Percentiles rank a stretch among this genome's conserved stretches.
Evolutionary conservation across 2,797 vertebrate species (phyloP).

Genomic region (Hippocampus kuda): DNA sequence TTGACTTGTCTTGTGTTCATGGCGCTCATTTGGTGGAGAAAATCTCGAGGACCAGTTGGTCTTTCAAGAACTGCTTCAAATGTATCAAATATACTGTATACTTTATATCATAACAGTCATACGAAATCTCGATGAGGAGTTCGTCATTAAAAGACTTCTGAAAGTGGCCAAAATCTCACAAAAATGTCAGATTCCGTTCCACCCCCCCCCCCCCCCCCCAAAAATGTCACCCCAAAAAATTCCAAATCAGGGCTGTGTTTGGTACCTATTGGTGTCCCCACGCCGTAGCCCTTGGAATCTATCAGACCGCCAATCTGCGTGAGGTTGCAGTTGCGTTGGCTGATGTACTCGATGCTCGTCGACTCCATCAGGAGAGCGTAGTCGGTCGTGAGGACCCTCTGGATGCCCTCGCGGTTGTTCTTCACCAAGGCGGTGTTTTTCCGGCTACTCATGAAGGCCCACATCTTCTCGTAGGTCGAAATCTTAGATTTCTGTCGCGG

Average conservation of each 20-base stretch:
- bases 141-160: no score
- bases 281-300: slow-evolving; percentile 96
- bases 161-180: no score
- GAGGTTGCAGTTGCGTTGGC: slow-evolving; percentile 97
- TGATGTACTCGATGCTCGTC: slow-evolving; percentile 96
- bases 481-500: slow-evolving; percentile 90
- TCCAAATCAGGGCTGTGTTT: not conserved
- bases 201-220: rapidly evolving
- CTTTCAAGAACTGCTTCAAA: no score
- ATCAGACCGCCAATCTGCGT: slow-evolving; percentile 96
- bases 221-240: no score
- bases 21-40: no score
- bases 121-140: no score
- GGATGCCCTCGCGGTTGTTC: slow-evolving; percentile 91
- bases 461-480: slow-evolving; percentile 99
- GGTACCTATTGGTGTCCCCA: slow-evolving; percentile 95
- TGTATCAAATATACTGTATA: no score
- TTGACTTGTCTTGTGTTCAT: no score
- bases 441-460: slow-evolving; percentile 97
- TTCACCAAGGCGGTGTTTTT: slow-evolving; percentile 90
- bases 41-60: no score
- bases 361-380: slow-evolving; percentile 98
- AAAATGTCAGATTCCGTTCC: not conserved
- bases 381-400: slow-evolving; percentile 89
- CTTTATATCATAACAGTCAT: no score